Evolutionary conservation across 2,888 invertebrate genomes (phyloP), one percentile per base, ranked within the genome.

Genomic region (Drosophila fulvimacula): DNA sequence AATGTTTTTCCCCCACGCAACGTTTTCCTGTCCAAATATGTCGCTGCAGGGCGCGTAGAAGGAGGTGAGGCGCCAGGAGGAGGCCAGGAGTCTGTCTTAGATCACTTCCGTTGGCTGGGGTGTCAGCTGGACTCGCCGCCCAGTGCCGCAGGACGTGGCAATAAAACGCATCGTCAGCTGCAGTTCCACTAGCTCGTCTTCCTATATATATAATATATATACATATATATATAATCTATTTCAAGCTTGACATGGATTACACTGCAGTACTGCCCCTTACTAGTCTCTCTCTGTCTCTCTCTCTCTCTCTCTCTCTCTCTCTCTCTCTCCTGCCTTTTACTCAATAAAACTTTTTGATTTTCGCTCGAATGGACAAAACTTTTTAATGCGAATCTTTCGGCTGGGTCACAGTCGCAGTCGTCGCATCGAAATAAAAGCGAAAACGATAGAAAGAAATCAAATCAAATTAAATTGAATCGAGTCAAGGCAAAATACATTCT

Each of bases 341-440:
- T 83, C 89, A 86, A 82, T 88, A 86, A 73, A 83, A 86, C 84
- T 83, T 88, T 83, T 87, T 77, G 89, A 83, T 88, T 88, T 83
- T 87, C 89, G 89, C 84, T 89, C 75, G 84, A 83, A 62, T 71
- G 65, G 81, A 75, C 69, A 65, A 78, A 83, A 86, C 87, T 89
- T 89, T 82, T 83, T 86, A 83, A 88, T 83, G 72, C 77, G 81
- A 66, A 82, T 73, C 66, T 73, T 84, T 60, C 82, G 72, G 34
- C 79, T 63, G 59, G 24, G 57, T 21, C 32, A 41, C 52, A 49
- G 46, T 21, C 27, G 44, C 52, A 46, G 46, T 49, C 32, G 49
- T 15, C 21, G 52, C 56, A 42, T 42, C 38, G 44, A 62, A 61
- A 65, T 21, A 52, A 63, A 58, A 73, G 57, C 36, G 61, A 68